phyloP scores from a whole-genome alignment of 2,797 vertebrate species.

The Carcharodon carcharias region DNA sequence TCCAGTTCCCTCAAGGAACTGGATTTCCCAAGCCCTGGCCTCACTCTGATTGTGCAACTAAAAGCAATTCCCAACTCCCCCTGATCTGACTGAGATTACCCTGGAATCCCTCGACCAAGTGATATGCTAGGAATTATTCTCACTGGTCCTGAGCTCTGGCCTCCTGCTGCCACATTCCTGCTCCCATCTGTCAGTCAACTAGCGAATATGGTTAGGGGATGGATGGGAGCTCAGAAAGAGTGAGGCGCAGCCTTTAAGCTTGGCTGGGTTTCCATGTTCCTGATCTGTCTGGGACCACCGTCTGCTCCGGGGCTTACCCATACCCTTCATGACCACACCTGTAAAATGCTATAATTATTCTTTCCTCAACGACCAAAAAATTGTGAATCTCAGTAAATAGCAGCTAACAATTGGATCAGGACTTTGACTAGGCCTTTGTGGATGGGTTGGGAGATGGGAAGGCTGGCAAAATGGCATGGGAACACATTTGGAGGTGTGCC shows the following conservation, averaged over 20 bases:
- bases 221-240: background rate
- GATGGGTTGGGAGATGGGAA: too few species aligned
- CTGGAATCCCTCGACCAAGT: background rate
- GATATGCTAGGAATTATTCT: background rate
- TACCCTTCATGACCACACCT: too few species aligned
- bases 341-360: background rate
- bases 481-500: background rate
- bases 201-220: background rate
- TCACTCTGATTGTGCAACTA: background rate
- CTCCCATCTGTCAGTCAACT: background rate
- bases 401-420: background rate
- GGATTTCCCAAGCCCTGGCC: too few species aligned
- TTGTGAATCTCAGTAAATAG: background rate
- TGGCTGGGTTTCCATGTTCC: background rate
- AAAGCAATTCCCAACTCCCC: background rate
- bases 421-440: too few species aligned
- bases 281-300: background rate
- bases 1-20: too few species aligned
- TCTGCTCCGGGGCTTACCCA: too few species aligned
- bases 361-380: background rate
- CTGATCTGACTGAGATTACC: background rate
- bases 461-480: too few species aligned
- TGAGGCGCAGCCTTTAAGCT: background rate
- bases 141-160: background rate
- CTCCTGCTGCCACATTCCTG: background rate